Evolutionary conservation across 2,113 vertebrate genomes (phyloP).

Genomic region (Semnornis frantzii): DNA sequence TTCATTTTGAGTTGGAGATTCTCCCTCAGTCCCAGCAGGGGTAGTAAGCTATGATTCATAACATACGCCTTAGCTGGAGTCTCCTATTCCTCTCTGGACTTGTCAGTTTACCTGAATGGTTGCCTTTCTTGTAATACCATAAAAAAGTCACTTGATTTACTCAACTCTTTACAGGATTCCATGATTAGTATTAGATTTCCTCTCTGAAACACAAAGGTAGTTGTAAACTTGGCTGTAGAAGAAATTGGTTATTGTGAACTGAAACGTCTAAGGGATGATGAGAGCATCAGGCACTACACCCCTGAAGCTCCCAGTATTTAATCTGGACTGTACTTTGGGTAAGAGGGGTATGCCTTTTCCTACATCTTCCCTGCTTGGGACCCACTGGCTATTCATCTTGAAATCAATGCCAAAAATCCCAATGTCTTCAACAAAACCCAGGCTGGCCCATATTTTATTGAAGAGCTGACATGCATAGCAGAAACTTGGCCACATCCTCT

Average conservation of each 20-base stretch:
- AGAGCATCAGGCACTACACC: not conserved
- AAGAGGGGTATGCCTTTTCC: not conserved
- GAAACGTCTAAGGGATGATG: not conserved
- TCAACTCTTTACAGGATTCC: conserved; percentile 25
- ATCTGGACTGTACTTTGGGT: not conserved
- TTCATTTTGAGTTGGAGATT: conserved; percentile 52
- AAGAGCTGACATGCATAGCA: not conserved
- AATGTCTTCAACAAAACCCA: not conserved
- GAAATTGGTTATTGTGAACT: conserved; percentile 25
- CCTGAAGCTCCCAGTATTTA: conserved; percentile 1
- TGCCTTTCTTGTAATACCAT: conserved; percentile 25
- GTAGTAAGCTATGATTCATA: conserved; percentile 18
- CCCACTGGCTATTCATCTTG: not conserved
- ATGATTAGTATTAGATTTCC: conserved; percentile 36
- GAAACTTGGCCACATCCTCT: not conserved
- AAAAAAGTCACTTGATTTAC: conserved; percentile 32
- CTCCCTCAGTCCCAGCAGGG: conserved; percentile 34
- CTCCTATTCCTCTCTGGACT: conserved; percentile 26
- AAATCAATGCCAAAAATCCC: conserved; percentile 5
- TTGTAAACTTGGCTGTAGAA: conserved; percentile 33
- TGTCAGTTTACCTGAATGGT: conserved; percentile 30
- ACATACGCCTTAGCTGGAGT: not conserved
- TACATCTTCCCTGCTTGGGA: not conserved
- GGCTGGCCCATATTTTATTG: not conserved
- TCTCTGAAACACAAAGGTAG: conserved; percentile 30